Percentiles rank a stretch among this genome's conserved stretches.
phyloP scores from a whole-genome alignment of 2,888 invertebrate genomes.

The Protula sp. region DNA sequence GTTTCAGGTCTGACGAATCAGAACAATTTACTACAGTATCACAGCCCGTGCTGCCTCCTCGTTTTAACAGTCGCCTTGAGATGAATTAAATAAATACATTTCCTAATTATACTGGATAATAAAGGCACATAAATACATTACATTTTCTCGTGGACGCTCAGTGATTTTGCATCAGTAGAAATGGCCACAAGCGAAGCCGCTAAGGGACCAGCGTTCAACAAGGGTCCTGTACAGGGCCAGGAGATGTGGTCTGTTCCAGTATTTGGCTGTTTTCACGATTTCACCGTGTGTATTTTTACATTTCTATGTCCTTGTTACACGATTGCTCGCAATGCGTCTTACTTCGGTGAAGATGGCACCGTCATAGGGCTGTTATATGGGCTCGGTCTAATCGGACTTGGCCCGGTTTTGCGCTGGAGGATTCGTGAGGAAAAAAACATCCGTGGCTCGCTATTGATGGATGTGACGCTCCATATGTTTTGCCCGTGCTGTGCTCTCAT shows the following conservation, averaged over 20 bases:
- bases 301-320: constrained; percentile 21
- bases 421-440: constrained; percentile 18
- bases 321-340: constrained; percentile 17
- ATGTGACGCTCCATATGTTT: constrained; percentile 15
- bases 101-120: no score
- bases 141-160: no score
- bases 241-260: constrained; percentile 12
- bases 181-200: no score
- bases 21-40: no score
- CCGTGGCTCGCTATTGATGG: constrained; percentile 19
- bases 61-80: no score
- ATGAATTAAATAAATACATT: no score
- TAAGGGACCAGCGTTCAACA: no score
- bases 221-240: neutral
- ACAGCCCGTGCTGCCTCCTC: no score
- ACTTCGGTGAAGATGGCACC: constrained; percentile 21
- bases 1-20: no score
- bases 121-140: no score
- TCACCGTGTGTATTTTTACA: constrained; percentile 16
- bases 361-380: neutral
- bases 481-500: constrained; percentile 24
- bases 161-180: no score
- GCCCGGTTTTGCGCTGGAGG: constrained; percentile 6
- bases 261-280: constrained; percentile 21
- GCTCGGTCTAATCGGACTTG: constrained; percentile 8